phyloP scores from a whole-genome alignment of 2,113 vertebrate species.

The Vulpes lagopus region DNA sequence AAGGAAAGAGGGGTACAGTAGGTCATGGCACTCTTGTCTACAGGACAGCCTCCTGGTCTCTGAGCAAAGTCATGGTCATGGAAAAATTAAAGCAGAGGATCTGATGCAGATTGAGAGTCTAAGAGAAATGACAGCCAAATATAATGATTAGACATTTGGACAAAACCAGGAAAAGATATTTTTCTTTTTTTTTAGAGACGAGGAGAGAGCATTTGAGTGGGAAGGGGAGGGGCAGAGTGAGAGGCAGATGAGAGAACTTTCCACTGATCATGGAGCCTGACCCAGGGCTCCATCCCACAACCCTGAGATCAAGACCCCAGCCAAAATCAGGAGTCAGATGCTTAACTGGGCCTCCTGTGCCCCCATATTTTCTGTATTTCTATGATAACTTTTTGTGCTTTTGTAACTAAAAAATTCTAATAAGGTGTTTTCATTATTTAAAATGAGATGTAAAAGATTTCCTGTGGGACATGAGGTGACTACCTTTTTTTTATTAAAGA shows the following conservation, averaged over 20 bases:
- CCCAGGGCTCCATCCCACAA: too few relatives aligned
- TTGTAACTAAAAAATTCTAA: background rate
- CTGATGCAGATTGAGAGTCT: background rate
- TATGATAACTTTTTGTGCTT: constrained; percentile 41
- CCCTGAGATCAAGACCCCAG: too few relatives aligned
- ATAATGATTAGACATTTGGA: background rate
- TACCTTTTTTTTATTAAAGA: too few relatives aligned
- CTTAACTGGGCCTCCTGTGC: too few relatives aligned
- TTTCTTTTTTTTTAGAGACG: background rate
- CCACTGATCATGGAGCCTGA: too few relatives aligned
- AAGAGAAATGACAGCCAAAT: background rate
- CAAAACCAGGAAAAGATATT: background rate
- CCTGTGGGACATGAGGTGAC: background rate
- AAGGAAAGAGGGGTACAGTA: background rate
- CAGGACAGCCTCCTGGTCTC: background rate
- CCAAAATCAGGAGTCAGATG: too few relatives aligned
- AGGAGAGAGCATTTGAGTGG: background rate
- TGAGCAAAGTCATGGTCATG: background rate
- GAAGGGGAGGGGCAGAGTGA: background rate
- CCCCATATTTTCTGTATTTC: background rate
- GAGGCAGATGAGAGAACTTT: too few relatives aligned
- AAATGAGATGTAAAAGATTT: background rate
- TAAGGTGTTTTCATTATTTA: constrained; percentile 51
- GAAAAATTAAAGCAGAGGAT: background rate
- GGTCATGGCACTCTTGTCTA: background rate